phyloP scores from a whole-genome alignment of 2,797 vertebrate genomes.

The Enteromius paludinosus region DNA sequence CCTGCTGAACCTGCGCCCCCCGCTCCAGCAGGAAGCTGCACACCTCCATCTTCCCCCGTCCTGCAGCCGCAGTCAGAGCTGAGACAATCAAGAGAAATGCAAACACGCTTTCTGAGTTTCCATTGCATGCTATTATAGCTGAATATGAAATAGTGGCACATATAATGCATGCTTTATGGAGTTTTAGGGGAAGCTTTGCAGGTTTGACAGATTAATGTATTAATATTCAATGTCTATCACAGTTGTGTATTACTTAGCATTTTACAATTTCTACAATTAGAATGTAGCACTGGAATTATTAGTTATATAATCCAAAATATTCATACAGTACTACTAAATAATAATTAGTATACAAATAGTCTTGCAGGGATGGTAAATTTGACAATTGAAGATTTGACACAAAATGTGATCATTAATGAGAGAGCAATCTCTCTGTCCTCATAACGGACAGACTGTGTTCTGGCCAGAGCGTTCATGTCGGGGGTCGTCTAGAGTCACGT shows the following conservation, averaged over 20 bases:
- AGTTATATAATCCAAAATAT: background rate
- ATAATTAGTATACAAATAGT: background rate
- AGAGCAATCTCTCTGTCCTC: background rate
- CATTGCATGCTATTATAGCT: background rate
- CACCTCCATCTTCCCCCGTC: constrained; percentile 92
- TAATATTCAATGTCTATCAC: background rate
- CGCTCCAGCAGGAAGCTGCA: constrained; percentile 84
- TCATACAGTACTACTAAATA: background rate
- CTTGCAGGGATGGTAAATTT: background rate
- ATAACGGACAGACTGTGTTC: constrained; percentile 8
- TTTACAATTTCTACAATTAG: background rate
- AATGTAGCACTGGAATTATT: background rate
- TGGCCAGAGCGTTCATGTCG: constrained; percentile 32
- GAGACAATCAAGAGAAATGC: constrained; percentile 11
- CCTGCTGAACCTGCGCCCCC: constrained; percentile 83
- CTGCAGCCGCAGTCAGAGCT: constrained; percentile 94
- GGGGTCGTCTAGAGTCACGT: constrained; percentile 49
- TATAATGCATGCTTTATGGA: background rate
- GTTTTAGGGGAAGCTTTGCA: background rate
- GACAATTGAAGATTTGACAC: background rate
- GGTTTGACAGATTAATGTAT: background rate
- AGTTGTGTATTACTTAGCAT: background rate
- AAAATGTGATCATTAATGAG: background rate
- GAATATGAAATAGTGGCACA: background rate
- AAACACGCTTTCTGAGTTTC: background rate